A percentile compares a stretch with the other conserved stretches of the same genome.
Conservation (phyloP, 2,888 invertebrate species). For the Sialis fuliginosa region DNA sequence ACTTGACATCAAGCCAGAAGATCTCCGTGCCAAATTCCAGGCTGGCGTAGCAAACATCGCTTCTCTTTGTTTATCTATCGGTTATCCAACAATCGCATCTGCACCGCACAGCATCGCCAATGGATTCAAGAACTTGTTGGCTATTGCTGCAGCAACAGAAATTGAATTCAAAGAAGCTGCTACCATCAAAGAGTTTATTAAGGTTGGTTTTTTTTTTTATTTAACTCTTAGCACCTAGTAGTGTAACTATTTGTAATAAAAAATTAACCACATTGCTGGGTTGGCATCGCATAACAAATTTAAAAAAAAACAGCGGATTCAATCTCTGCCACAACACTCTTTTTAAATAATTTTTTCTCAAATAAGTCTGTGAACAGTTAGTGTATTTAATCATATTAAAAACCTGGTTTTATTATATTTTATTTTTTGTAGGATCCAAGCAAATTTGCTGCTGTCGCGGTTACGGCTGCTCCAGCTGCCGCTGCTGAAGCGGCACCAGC, state of each 20-base stretch:
- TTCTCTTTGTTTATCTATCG: conserved; percentile 77
- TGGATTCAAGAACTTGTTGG: conserved; percentile 95
- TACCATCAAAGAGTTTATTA: conserved; percentile 82
- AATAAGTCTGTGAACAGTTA: too few species aligned
- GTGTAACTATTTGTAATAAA: neutral
- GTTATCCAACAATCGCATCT: conserved; percentile 93
- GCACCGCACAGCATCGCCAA: conserved; percentile 95
- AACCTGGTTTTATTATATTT: conserved; percentile 4
- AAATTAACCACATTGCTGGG: conserved; percentile 17
- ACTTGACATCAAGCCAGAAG: conserved; percentile 95
- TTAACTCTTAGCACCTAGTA: neutral
- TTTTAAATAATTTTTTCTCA: too few species aligned
- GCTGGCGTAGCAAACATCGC: conserved; percentile 91
- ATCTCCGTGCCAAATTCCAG: conserved; percentile 78
- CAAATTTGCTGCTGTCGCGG: conserved; percentile 70
- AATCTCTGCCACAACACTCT: too few species aligned
- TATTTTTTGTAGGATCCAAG: conserved; percentile 62
- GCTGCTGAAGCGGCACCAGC: conserved; percentile 41
- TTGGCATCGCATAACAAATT: conserved; percentile 32
- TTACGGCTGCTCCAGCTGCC: conserved; percentile 39
- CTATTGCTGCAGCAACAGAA: conserved; percentile 91
- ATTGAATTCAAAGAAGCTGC: conserved; percentile 88
- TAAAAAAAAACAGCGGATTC: too few species aligned
- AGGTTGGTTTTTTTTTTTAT: conserved; percentile 30
- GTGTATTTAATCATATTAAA: too few species aligned